Evolutionary conservation across 2,113 vertebrate genomes (phyloP).

Genomic region (Eubucco bourcierii): DNA sequence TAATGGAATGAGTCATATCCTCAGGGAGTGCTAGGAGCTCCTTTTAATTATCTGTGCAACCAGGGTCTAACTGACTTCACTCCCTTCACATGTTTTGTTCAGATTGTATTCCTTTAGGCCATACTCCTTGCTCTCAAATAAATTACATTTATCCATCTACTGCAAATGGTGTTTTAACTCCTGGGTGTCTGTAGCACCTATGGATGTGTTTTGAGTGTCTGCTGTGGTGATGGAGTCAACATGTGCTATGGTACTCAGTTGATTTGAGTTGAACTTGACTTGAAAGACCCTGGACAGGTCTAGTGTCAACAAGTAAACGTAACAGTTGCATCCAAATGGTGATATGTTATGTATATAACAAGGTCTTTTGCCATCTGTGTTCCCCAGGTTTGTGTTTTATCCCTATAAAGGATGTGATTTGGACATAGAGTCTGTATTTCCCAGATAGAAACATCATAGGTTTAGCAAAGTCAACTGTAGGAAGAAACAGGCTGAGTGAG

Average conservation of each 20-base stretch:
- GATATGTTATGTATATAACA: neutral
- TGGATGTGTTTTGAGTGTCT: neutral
- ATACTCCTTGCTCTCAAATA: neutral
- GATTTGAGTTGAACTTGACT: neutral
- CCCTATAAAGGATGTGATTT: neutral
- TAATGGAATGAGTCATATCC: neutral
- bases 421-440: neutral
- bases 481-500: neutral
- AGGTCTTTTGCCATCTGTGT: neutral
- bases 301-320: neutral
- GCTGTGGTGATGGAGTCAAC: neutral
- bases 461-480: neutral
- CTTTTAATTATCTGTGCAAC: conserved; percentile 5
- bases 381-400: neutral
- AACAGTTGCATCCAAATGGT: neutral
- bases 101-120: neutral
- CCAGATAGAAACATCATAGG: neutral
- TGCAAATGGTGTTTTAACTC: neutral
- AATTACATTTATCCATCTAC: neutral
- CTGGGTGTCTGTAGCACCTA: neutral
- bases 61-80: neutral
- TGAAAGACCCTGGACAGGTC: neutral
- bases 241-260: neutral
- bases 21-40: neutral
- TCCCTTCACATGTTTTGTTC: neutral